Base-by-base conservation (phyloP, 2,888 invertebrate genomes). In the Aspidiotus destructor region DNA sequence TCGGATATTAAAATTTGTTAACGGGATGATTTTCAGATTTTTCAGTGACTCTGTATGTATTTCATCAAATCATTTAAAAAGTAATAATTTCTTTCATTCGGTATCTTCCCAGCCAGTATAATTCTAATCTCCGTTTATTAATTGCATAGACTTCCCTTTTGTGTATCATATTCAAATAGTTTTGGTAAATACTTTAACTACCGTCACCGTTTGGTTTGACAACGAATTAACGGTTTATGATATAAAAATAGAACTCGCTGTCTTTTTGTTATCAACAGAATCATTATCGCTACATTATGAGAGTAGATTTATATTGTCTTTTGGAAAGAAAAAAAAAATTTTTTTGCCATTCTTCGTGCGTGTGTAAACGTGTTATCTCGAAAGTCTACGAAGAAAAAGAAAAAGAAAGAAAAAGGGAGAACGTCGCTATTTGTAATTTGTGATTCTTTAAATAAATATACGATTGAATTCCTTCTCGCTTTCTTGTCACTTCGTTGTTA, bases 231-330 rank as follows among this genome's bases (percentile, higher is more conserved):
- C 67, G 16, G 44, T 60, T 52, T 48, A 48, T 11, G n/a, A 11
- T 15, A 52, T 52, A 60, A 67, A 67, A 67, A 67, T 67, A 67
- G 67, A 67, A 52, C 52, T 60, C 52, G 57, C 67, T 60, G 62
- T 58, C 60, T 67, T 42, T 40, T 57, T 58, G 67, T 67, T 67
- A 67, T 67, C 67, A 67, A 60, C 67, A 44, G 40, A 67, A 67
- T 67, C 60, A 67, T 67, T 67, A 67, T 65, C 67, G 60, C 60
- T 58, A 67, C 67, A 67, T 67, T 67, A 67, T 67, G 67, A 67
- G 67, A 58, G 58, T 67, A 60, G 44, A 67, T 67, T 67, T 67
- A 67, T 67, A 67, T 67, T 55, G 60, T 60, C 58, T 67, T 55
- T 67, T 42, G 52, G 48, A 28, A 28, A 28, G 5, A 5, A 48